Base-by-base conservation (phyloP, 1,140 invertebrate genomes). In the Leguminivora glycinivorella region DNA sequence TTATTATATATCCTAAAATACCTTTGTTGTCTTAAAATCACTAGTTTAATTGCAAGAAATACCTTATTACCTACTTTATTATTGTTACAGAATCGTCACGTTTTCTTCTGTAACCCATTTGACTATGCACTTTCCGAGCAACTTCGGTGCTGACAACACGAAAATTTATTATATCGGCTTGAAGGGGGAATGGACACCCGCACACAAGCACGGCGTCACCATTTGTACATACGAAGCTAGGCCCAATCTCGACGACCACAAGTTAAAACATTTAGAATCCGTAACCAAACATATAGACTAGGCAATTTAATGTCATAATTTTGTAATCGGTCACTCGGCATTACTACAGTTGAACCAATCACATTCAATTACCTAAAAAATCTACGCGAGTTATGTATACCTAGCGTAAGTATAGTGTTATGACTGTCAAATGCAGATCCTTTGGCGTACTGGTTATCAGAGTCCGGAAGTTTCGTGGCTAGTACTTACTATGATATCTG, bases 101-200 rank as follows among this genome's bases (percentile, higher is more conserved):
- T 99, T 99, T 92, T 96, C 96, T 22, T 96, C 95, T 17, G 96
- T 98, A 0, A 93, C 96, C 82, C 96, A 98, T 90, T 92, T 99
- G 52, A 96, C 96, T 7, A 93, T 99, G 77, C 95, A 99, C 89
- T 98, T 99, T 87, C 96, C 96, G 5, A 93, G 92, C 24, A 98
- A 98, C 90, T 97, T 96, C 91, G 97, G 97, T 40, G 94, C 93
- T 26, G 97, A 98, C 52, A 94, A 91, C 68, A 98, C 98, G 1
- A 94, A 94, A 83, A 95, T 99, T 70, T 97, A 97, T 83, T 99
- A 99, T 83, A 99, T 99, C 85, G 98, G 98, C 12, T 92, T 99
- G n/a, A 95, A 95, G 85, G 98, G 98, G 6, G 98, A 99, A 92
- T 98, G 96, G 92, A 94, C 93, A n/a, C 94, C 95, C 80, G 95